Evolutionary conservation across 2,113 vertebrate species (phyloP).

Genomic region (Ondatra zibethicus): DNA sequence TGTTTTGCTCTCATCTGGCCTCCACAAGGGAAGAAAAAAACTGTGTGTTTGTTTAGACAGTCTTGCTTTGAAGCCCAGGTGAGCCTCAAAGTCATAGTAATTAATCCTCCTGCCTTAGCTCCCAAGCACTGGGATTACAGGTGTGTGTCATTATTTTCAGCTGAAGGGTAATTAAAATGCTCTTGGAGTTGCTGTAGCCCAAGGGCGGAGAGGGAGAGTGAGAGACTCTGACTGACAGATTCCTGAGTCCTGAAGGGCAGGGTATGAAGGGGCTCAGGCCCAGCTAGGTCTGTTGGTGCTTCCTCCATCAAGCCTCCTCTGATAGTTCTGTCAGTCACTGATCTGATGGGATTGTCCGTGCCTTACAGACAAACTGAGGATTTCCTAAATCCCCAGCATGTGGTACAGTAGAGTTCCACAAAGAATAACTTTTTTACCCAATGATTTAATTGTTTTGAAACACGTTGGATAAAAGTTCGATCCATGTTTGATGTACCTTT

Average conservation of each 20-base stretch:
- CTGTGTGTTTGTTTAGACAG: not conserved
- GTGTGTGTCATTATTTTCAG: not conserved
- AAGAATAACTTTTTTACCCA: not conserved
- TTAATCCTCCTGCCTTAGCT: not conserved
- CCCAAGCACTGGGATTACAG: not conserved
- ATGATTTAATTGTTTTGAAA: not conserved
- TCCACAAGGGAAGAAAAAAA: not conserved
- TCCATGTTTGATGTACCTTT: not conserved
- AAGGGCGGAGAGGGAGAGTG: not conserved
- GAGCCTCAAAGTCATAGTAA: not conserved
- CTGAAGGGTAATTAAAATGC: not conserved
- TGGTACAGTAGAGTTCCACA: not conserved
- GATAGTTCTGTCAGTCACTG: not conserved
- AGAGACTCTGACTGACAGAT: not conserved
- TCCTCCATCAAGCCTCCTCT: not conserved
- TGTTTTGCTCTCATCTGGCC: not conserved
- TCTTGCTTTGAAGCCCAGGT: not conserved
- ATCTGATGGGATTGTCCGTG: not conserved
- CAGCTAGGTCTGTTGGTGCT: not conserved
- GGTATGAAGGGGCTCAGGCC: not conserved
- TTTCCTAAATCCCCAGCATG: not conserved
- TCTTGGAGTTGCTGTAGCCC: not conserved
- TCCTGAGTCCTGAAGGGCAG: not conserved
- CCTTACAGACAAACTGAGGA: not conserved
- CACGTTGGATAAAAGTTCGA: not conserved